Conservation (phyloP, 2,113 vertebrate genomes). For the Struthidea cinerea region DNA sequence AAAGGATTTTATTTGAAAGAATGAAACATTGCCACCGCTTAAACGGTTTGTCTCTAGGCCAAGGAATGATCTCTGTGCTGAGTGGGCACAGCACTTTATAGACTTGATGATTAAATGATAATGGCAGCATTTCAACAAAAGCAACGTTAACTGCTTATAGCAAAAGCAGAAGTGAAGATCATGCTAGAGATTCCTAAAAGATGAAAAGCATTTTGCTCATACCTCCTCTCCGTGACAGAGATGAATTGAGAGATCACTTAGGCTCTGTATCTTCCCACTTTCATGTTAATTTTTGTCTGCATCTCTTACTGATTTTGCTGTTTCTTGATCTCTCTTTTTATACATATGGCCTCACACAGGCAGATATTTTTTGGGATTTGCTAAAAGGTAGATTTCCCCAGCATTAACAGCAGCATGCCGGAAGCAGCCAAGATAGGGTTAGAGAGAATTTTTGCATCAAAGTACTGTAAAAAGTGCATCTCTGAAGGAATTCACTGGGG, state of each 20-base stretch:
- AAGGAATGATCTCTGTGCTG: not conserved
- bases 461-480: not conserved
- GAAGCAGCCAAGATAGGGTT: not conserved
- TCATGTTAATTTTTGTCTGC: not conserved
- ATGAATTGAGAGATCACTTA: not conserved
- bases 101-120: slow-evolving; percentile 3
- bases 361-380: not conserved
- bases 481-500: not conserved
- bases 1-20: not conserved
- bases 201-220: not conserved
- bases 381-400: not conserved
- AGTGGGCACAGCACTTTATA: slow-evolving; percentile 13
- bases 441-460: not conserved
- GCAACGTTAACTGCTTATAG: not conserved
- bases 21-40: not conserved
- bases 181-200: not conserved
- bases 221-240: not conserved
- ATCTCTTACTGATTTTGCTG: not conserved
- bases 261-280: not conserved
- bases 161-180: not conserved
- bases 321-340: not conserved
- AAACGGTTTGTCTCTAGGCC: not conserved
- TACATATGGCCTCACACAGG: not conserved
- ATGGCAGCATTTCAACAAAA: slow-evolving; percentile 25
- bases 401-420: not conserved